Percentiles rank a stretch among this genome's conserved stretches.
Evolutionary conservation across 2,888 invertebrate genomes (phyloP).

Genomic region (Orchesella flavescens): DNA sequence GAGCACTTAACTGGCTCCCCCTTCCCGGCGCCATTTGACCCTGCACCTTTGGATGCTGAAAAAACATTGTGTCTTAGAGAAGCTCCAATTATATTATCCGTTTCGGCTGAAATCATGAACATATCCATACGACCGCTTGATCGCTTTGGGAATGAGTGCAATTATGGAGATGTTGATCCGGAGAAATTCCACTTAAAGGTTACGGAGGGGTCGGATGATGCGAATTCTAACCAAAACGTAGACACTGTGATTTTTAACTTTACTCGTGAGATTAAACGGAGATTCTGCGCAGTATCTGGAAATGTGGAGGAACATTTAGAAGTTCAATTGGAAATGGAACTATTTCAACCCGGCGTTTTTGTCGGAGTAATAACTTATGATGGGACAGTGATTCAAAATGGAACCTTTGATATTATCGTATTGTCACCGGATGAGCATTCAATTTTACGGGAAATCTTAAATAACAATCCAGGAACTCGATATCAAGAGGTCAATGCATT

Average conservation of each 20-base stretch:
- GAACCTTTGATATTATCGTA: slow-evolving; percentile 69
- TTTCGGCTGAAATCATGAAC: slow-evolving; percentile 58
- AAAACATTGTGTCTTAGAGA: slow-evolving; percentile 68
- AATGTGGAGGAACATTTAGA: slow-evolving; percentile 49
- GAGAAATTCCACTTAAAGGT: slow-evolving; percentile 63
- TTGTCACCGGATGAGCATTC: slow-evolving; percentile 68
- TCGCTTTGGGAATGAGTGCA: slow-evolving; percentile 69
- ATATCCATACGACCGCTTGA: slow-evolving; percentile 68
- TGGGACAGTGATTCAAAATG: slow-evolving; percentile 66
- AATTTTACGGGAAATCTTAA: slow-evolving; percentile 59
- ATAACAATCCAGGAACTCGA: slow-evolving; percentile 63
- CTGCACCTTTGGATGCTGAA: slow-evolving; percentile 73
- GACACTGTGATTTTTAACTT: slow-evolving; percentile 69
- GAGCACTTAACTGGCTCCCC: slow-evolving; percentile 75
- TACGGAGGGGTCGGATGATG: slow-evolving; percentile 56
- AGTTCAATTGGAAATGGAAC: slow-evolving; percentile 64
- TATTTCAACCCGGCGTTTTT: slow-evolving; percentile 69
- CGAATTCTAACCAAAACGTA: slow-evolving; percentile 34
- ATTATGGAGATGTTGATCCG: slow-evolving; percentile 68
- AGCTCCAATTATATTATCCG: slow-evolving; percentile 65
- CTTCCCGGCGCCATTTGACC: slow-evolving; percentile 74
- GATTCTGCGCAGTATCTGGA: slow-evolving; percentile 24
- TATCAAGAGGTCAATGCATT: slow-evolving; percentile 66
- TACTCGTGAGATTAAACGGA: slow-evolving; percentile 59
- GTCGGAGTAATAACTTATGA: slow-evolving; percentile 66